Base-by-base conservation (phyloP, 2,888 invertebrate genomes). In the Drosophila aldrichi region DNA sequence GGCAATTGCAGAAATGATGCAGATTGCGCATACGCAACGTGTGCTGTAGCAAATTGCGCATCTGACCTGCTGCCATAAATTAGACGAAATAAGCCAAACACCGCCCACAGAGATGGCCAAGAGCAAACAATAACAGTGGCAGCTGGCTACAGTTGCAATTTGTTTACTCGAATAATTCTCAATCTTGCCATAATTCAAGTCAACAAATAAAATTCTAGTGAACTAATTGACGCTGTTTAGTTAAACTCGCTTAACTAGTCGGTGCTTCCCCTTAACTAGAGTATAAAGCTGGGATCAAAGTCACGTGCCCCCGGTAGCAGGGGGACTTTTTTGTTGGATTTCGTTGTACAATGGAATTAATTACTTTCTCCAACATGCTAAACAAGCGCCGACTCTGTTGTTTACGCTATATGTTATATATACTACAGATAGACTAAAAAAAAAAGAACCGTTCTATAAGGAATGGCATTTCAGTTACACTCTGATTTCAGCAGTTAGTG, bases 111-210 rank as follows among this genome's bases (percentile, higher is more conserved):
- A 52, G 22, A 16, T 22, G 38, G 22, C 4, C 12, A 52, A 66
- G 38, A 32, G 6, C 12, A 52, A 66, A 65, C 22, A 62, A 36
- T 65, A 67, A 71, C 43, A 73, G 63, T 20, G 16, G 40, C 88
- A 81, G 70, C 72, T 74, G 76, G 34, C 20, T 18, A 46, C 48
- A 48, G n/a, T 70, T 51, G 49, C 54, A 55, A 70, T 70, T 70
- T 88, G 76, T 82, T 79, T 88, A 69, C 63, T 20, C 49, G 16
- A 70, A 41, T 60, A 22, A 48, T 76, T 84, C 75, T 71, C 82
- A 70, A 69, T 88, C 71, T 85, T 73, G 57, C 54, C 77, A 76
- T 70, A 77, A 88, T 84, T 84, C 73, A 77, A 56, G 56, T 18
- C 49, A 32, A 57, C 34, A 72, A 43, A 18, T 18, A 12, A 20